A percentile compares a stretch with the other conserved stretches of the same genome.
Evolutionary conservation across 1,140 invertebrate genomes (phyloP).

Genomic region (Drosophila busckii): DNA sequence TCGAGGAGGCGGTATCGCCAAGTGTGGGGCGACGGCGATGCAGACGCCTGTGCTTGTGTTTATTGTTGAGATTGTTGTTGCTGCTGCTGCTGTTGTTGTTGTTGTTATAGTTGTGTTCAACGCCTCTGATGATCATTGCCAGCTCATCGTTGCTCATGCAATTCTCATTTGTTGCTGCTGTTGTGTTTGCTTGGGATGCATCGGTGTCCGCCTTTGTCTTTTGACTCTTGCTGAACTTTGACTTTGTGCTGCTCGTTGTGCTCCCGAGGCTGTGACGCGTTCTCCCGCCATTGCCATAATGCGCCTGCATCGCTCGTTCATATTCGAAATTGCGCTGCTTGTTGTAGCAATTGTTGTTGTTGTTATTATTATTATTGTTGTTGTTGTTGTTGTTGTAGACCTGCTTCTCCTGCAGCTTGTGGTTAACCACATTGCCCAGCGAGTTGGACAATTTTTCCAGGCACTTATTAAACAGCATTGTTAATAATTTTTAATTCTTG

Average conservation of each 20-base stretch:
- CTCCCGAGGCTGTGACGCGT: constrained; percentile 12
- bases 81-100: constrained; percentile 13
- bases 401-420: constrained; percentile 60
- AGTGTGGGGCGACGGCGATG: constrained; percentile 15
- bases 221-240: constrained; percentile 23
- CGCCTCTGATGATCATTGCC: constrained; percentile 58
- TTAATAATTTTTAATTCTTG: constrained; percentile 6
- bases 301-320: constrained; percentile 54
- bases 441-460: constrained; percentile 69
- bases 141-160: constrained; percentile 68
- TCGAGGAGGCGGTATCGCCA: constrained; percentile 27
- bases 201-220: constrained; percentile 48
- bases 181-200: no score
- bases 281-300: constrained; percentile 37
- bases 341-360: constrained; percentile 37
- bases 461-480: constrained; percentile 76
- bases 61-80: not conserved
- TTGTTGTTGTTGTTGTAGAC: constrained; percentile 50
- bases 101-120: constrained; percentile 18
- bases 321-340: constrained; percentile 59
- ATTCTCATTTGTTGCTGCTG: constrained; percentile 17
- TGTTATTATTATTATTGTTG: constrained; percentile 19
- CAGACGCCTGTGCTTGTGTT: not conserved
- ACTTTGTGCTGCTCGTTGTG: constrained; percentile 28
- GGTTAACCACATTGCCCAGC: constrained; percentile 63